Percentiles rank a stretch among this genome's conserved stretches.
Conservation (phyloP, 2,888 invertebrate genomes). For the Synergus itoensis region DNA sequence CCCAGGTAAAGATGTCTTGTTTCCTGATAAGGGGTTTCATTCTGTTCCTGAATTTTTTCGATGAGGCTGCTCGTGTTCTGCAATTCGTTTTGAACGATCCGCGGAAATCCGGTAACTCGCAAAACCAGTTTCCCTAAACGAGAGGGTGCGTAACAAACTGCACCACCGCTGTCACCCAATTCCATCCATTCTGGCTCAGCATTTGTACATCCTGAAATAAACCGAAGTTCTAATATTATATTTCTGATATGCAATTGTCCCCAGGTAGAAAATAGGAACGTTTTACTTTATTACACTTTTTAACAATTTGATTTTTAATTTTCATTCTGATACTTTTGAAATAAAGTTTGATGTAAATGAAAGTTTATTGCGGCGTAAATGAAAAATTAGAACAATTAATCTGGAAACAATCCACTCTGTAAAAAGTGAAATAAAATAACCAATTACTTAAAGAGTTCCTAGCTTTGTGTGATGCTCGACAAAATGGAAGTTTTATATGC, state of each 20-base stretch:
- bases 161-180: conserved; percentile 69
- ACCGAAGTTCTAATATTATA: conserved; percentile 37
- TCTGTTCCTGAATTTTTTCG: conserved; percentile 43
- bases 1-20: conserved; percentile 83
- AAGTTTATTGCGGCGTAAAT: neutral
- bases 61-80: conserved; percentile 45
- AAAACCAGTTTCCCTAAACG: conserved; percentile 77
- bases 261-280: too few relatives aligned
- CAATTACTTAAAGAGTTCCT: too few relatives aligned
- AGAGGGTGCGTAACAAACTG: conserved; percentile 74
- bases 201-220: conserved; percentile 69
- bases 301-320: neutral
- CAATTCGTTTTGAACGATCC: conserved; percentile 64
- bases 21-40: conserved; percentile 66
- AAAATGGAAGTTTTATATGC: neutral
- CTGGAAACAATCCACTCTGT: neutral
- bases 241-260: neutral
- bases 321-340: neutral
- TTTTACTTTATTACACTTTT: neutral
- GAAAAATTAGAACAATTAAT: neutral
- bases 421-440: neutral
- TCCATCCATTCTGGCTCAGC: conserved; percentile 76
- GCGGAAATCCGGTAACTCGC: conserved; percentile 76
- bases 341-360: too few relatives aligned
- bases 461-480: too few relatives aligned